These are phyloP conservation scores for Ophion ellenae DNA, from an alignment of 2,888 invertebrate species.

Conservation along the genomic window DNA sequence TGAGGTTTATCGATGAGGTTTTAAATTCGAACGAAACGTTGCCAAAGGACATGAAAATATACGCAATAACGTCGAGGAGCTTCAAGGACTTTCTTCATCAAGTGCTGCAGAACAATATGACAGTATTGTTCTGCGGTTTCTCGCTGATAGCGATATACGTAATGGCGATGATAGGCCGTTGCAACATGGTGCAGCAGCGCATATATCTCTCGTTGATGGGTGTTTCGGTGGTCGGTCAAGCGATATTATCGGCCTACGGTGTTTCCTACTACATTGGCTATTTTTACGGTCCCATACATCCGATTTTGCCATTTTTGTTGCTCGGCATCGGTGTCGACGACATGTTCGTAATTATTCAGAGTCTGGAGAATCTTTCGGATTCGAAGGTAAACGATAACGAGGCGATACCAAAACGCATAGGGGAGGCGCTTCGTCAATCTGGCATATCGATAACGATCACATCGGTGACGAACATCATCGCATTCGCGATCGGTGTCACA, in stretches of 20 bases:
- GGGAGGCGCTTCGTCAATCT: constrained; percentile 82
- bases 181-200: constrained; percentile 80
- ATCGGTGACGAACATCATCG: constrained; percentile 84
- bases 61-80: constrained; percentile 79
- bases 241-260: constrained; percentile 81
- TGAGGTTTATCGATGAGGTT: constrained; percentile 76
- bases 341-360: constrained; percentile 83
- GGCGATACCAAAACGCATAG: constrained; percentile 79
- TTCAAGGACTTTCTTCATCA: constrained; percentile 79
- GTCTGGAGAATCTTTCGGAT: constrained; percentile 76
- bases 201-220: constrained; percentile 80
- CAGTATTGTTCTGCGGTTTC: constrained; percentile 80
- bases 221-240: constrained; percentile 81
- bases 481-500: constrained; percentile 84
- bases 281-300: constrained; percentile 82
- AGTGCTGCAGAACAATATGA: constrained; percentile 80
- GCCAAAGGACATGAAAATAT: constrained; percentile 78
- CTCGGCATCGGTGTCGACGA: constrained; percentile 84
- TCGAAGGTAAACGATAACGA: constrained; percentile 66
- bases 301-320: constrained; percentile 82
- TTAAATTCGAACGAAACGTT: constrained; percentile 75
- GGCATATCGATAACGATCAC: constrained; percentile 85
- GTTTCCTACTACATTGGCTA: constrained; percentile 81
- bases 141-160: constrained; percentile 81
- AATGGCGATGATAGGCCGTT: constrained; percentile 81